Evolutionary conservation across 2,888 invertebrate species (phyloP).

Genomic region (Entomobrya proxima): DNA sequence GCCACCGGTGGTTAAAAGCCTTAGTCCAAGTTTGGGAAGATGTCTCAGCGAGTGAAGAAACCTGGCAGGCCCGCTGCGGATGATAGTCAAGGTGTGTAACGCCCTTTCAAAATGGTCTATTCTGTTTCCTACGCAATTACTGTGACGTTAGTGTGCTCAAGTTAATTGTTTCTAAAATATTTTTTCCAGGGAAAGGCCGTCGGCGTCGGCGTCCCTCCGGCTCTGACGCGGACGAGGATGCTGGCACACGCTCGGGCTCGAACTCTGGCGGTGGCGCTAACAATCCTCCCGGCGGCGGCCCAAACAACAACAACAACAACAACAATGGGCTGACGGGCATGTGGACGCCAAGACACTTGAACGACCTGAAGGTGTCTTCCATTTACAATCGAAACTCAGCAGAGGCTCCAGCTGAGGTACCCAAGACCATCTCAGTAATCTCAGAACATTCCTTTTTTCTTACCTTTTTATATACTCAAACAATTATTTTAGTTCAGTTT

Average conservation of each 20-base stretch:
- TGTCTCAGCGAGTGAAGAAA: constrained; percentile 76
- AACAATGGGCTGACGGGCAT: constrained; percentile 77
- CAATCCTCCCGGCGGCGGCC: too few relatives aligned
- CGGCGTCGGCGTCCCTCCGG: constrained; percentile 84
- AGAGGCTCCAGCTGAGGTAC: constrained; percentile 89
- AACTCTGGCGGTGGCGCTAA: constrained; percentile 80
- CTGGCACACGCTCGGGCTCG: constrained; percentile 79
- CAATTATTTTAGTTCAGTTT: constrained; percentile 49
- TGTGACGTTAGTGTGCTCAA: neutral
- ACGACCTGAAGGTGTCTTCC: constrained; percentile 91
- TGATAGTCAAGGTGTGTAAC: constrained; percentile 73
- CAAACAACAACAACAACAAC: too few relatives aligned
- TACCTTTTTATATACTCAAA: constrained; percentile 54
- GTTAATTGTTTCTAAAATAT: neutral
- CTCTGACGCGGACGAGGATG: constrained; percentile 76
- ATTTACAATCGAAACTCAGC: constrained; percentile 86
- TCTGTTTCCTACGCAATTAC: neutral
- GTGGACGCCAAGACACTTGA: constrained; percentile 90
- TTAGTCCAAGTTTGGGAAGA: constrained; percentile 42
- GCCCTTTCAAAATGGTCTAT: neutral
- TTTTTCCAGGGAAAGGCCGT: constrained; percentile 80
- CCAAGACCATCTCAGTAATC: constrained; percentile 66
- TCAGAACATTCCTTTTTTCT: constrained; percentile 67
- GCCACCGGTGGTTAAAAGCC: neutral
- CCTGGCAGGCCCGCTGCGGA: constrained; percentile 74